Evolutionary conservation across 2,888 invertebrate species (phyloP), one percentile per base, ranked within the genome.

Genomic region (Stenodera caucasica): DNA sequence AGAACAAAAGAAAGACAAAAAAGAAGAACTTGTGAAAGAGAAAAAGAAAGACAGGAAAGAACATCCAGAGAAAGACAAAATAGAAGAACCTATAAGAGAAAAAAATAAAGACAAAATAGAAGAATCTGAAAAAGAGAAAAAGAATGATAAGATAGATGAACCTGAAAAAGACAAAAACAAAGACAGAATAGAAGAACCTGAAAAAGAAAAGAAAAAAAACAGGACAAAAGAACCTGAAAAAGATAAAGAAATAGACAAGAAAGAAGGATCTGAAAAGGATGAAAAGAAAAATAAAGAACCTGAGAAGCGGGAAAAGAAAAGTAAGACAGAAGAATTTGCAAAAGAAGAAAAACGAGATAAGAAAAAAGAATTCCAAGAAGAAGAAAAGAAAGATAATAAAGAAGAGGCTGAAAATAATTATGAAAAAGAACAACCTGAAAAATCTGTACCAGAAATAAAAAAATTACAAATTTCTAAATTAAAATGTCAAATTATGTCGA

Each of bases 401-500:
- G n/a, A n/a, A n/a, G 26, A 26, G 26, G 26, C 2, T 4, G 26
- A 26, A 2, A 26, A 26, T 5, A 26, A 26, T 26, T n/a, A 49
- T 45, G 5, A 53, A 65, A 53, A 35, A 57, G 23, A 9, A 53
- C 37, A 54, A 53, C 30, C 23, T 12, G 45, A 45, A 45, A 57
- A 59, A 32, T 12, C 57, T 15, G 26, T 33, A 30, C 56, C 33
- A 12, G 49, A 56, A 18, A 11, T 51, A 5, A 57, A 55, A 14
- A 61, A 55, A 21, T 49, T 75, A 1, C 67, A 72, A 63, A 69
- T 74, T 11, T 71, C 73, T 5, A 76, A 75, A 63, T 59, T 78
- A 50, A 78, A 77, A 61, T 71, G 72, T 26, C 75, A 75, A 53
- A 67, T 78, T 55, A 76, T 76, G 74, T 73, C 72, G 12, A 78